phyloP scores from a whole-genome alignment of 1,140 invertebrate genomes.

The Camponotus pennsylvanicus region DNA sequence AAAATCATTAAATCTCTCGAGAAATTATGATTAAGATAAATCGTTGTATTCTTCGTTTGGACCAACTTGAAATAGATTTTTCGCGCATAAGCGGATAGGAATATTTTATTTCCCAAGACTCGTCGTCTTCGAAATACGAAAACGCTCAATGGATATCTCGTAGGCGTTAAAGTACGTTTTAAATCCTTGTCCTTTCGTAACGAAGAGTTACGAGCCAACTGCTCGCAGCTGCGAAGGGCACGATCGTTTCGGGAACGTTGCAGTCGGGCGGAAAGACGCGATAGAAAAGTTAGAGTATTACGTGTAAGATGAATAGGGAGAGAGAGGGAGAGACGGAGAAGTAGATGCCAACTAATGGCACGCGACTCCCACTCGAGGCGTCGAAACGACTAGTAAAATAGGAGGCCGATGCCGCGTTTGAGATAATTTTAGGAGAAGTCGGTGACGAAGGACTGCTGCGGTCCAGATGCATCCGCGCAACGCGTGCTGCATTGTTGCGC shows the following conservation, averaged over 20 bases:
- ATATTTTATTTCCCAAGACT: neutral
- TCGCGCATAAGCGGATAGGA: neutral
- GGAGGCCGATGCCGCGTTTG: conserved; percentile 46
- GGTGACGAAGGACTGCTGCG: conserved; percentile 47
- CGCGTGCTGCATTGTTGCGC: conserved; percentile 75
- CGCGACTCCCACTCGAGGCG: conserved; percentile 61
- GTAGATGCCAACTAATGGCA: conserved; percentile 61
- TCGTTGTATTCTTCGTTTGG: neutral
- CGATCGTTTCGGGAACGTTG: conserved; percentile 13
- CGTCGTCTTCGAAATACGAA: neutral
- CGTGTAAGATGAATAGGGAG: conserved; percentile 38
- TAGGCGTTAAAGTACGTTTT: conserved; percentile 40
- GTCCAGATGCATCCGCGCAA: conserved; percentile 75
- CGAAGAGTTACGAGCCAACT: conserved; percentile 64
- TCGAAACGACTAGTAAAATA: conserved; percentile 56
- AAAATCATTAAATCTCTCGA: neutral
- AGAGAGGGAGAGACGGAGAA: conserved; percentile 30
- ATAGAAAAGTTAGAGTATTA: conserved; percentile 53
- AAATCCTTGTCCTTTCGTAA: conserved; percentile 59
- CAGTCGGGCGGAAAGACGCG: conserved; percentile 36
- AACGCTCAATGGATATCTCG: neutral
- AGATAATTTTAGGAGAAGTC: conserved; percentile 70
- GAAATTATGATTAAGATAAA: neutral
- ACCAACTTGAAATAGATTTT: neutral
- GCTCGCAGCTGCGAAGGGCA: conserved; percentile 63